phyloP scores from a whole-genome alignment of 1,140 invertebrate genomes.

The Monochamus saltuarius region DNA sequence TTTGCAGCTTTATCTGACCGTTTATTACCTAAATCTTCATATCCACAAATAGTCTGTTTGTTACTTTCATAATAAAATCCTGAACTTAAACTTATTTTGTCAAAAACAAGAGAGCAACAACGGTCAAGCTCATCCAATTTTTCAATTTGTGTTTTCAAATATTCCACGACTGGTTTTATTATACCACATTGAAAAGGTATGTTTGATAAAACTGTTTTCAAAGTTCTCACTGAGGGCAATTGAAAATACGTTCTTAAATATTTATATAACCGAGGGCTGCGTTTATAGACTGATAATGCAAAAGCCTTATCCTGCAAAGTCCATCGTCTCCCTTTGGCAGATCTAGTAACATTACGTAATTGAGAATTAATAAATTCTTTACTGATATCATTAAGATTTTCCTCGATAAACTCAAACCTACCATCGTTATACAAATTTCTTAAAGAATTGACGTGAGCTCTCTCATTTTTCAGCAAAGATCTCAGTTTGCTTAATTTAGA shows the following conservation, averaged over 20 bases:
- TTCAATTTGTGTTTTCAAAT: constrained; percentile 16
- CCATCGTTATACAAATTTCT: no score
- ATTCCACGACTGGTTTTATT: constrained; percentile 15
- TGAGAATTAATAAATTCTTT: no score
- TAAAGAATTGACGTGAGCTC: constrained; percentile 1
- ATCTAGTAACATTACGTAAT: not conserved
- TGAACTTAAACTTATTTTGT: not conserved
- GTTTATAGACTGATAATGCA: constrained; percentile 23
- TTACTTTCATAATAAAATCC: constrained; percentile 17
- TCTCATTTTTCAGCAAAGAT: constrained; percentile 3
- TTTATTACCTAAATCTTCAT: constrained; percentile 6
- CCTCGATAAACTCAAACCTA: no score
- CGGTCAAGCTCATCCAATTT: constrained; percentile 16
- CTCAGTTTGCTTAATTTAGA: constrained; percentile 9
- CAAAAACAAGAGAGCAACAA: no score
- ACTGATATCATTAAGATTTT: no score
- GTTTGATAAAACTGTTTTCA: constrained; percentile 11
- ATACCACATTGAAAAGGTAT: constrained; percentile 23
- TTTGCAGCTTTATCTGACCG: constrained; percentile 2
- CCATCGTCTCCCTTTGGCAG: constrained; percentile 8
- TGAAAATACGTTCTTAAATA: not conserved
- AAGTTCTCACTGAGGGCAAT: constrained; percentile 11
- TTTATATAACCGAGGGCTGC: constrained; percentile 16
- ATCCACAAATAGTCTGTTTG: constrained; percentile 1
- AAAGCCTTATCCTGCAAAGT: constrained; percentile 24